Evolutionary conservation across 37 sponge, comb jelly and placozoan genomes (phyloP).

Genomic region (Theonella swinhoei): DNA sequence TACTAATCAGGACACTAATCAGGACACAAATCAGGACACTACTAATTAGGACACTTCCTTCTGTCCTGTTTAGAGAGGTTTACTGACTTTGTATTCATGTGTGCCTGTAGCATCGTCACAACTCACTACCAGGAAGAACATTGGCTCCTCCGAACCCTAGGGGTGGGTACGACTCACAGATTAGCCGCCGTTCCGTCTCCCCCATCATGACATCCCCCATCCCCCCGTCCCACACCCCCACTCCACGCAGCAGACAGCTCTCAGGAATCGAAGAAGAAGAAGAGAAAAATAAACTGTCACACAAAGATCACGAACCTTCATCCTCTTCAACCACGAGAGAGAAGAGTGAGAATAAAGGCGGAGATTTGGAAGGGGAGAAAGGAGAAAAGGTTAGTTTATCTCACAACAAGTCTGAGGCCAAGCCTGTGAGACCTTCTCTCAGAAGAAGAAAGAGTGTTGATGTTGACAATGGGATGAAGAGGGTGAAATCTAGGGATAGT

Average conservation of each 20-base stretch:
- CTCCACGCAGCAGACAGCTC: background rate
- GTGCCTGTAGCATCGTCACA: slow-evolving; percentile 8
- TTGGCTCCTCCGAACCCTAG: no score
- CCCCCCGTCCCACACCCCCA: background rate
- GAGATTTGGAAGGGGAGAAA: background rate
- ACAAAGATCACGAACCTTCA: background rate
- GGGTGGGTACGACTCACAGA: no score
- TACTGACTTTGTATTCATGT: background rate
- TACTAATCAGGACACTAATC: no score
- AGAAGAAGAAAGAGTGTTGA: background rate
- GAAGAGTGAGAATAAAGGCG: background rate
- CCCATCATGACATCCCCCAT: background rate
- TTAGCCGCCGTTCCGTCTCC: no score
- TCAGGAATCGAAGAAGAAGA: slow-evolving; percentile 1
- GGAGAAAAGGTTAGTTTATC: no score
- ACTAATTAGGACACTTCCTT: no score
- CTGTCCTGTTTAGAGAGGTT: background rate
- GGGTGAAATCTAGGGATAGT: background rate
- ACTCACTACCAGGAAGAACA: slow-evolving; percentile 24
- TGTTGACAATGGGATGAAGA: background rate
- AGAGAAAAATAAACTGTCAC: background rate
- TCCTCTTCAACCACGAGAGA: background rate
- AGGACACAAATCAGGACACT: no score
- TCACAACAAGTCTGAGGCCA: no score
- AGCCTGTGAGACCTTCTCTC: no score